Evolutionary conservation across 2,797 vertebrate genomes (phyloP).

Genomic region (Astyanax mexicanus): DNA sequence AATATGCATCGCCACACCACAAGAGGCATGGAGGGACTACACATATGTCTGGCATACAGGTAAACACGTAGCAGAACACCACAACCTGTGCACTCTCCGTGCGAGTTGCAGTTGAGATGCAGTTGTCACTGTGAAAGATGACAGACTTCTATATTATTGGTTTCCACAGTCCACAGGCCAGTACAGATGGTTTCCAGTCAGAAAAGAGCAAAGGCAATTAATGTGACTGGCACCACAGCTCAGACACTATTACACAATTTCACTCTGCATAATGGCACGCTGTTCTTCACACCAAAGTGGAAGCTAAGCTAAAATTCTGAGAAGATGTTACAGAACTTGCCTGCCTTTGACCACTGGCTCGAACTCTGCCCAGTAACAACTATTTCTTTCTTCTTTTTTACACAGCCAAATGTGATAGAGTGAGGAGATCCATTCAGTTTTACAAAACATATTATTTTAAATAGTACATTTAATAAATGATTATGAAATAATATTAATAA

Average conservation of each 20-base stretch:
- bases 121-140: neutral
- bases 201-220: neutral
- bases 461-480: neutral
- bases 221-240: neutral
- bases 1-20: slow-evolving; percentile 5
- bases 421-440: neutral
- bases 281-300: neutral
- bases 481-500: too few relatives aligned
- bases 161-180: neutral
- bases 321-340: neutral
- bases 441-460: neutral
- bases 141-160: neutral
- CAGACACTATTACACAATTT: neutral
- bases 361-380: neutral
- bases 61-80: neutral
- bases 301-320: neutral
- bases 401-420: neutral
- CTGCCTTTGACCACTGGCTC: neutral
- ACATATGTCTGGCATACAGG: neutral
- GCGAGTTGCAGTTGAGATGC: neutral
- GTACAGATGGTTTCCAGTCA: neutral
- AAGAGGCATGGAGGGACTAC: neutral
- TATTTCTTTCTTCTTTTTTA: too few relatives aligned
- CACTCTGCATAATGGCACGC: neutral
- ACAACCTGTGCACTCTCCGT: neutral